A percentile compares a stretch with the other conserved stretches of the same genome.
phyloP scores from a whole-genome alignment of 2,797 vertebrate genomes.

The Antrozous pallidus region DNA sequence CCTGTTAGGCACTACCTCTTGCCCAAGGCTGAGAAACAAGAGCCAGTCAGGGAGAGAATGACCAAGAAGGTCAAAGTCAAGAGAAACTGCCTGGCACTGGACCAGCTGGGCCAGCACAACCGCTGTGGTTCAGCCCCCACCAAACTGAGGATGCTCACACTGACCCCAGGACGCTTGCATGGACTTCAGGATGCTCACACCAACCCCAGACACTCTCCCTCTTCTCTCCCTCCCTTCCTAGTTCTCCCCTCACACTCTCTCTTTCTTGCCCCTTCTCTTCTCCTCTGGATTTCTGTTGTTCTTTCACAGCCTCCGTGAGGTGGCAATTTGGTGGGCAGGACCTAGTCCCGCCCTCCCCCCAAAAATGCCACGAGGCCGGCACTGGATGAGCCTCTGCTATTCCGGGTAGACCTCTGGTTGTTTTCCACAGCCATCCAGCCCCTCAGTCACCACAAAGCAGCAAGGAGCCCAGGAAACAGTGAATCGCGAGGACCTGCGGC shows the following conservation, averaged over 20 bases:
- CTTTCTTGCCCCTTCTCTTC: not conserved
- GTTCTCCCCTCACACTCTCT: not conserved
- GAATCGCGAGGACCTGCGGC: conserved; percentile 43
- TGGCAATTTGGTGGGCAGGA: conserved; percentile 66
- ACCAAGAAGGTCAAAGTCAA: not conserved
- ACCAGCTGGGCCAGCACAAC: not conserved
- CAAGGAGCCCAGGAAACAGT: conserved; percentile 62
- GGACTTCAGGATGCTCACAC: not conserved
- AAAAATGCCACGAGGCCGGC: conserved; percentile 60
- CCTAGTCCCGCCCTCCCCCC: conserved; percentile 20
- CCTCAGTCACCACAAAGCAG: conserved; percentile 70
- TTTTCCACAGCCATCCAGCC: conserved; percentile 42
- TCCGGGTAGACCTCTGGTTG: conserved; percentile 47
- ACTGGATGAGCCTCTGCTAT: conserved; percentile 59
- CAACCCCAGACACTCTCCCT: not conserved
- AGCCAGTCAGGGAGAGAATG: not conserved
- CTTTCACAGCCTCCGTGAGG: conserved; percentile 30
- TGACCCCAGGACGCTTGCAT: not conserved
- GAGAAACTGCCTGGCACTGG: not conserved
- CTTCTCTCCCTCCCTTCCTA: not conserved
- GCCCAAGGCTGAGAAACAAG: not conserved
- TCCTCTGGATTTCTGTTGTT: conserved; percentile 3
- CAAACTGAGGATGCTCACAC: not conserved
- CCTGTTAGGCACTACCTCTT: not conserved
- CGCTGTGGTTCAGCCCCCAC: not conserved